phyloP scores from a whole-genome alignment of 2,113 vertebrate genomes.

The Pangasianodon gigas region DNA sequence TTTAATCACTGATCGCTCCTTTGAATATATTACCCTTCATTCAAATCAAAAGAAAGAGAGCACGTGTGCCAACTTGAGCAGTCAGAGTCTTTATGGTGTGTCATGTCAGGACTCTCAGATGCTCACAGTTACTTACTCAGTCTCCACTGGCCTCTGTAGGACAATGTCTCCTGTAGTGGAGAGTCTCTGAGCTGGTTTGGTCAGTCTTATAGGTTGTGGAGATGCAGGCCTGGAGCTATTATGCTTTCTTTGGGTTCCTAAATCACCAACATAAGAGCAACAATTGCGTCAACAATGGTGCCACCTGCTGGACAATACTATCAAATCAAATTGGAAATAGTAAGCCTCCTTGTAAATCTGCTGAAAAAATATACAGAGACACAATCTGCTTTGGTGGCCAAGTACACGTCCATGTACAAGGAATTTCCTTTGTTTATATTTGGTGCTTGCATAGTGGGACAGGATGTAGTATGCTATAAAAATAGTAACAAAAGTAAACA shows the following conservation, averaged over 20 bases:
- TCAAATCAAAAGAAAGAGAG: not conserved
- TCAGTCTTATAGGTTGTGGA: constrained; percentile 82
- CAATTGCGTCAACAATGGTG: constrained; percentile 46
- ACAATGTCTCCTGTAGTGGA: constrained; percentile 70
- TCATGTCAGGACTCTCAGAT: not conserved
- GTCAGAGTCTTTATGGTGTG: not conserved
- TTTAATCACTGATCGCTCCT: not conserved
- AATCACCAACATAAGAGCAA: constrained; percentile 29
- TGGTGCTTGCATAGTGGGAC: not conserved
- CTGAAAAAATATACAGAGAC: not conserved
- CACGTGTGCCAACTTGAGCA: not conserved
- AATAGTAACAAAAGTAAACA: not conserved
- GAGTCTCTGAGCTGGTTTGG: constrained; percentile 60
- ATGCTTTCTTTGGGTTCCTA: constrained; percentile 57
- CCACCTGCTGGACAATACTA: constrained; percentile 59
- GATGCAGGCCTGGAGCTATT: constrained; percentile 64
- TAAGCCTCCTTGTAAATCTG: not conserved
- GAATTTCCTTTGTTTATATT: not conserved
- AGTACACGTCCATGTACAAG: not conserved
- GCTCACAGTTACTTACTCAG: constrained; percentile 75
- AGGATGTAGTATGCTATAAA: not conserved
- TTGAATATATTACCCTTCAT: constrained; percentile 17
- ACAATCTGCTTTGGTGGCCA: not conserved
- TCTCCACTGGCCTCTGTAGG: constrained; percentile 73
- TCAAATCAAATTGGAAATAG: not conserved